A percentile compares a stretch with the other conserved stretches of the same genome.
Evolutionary conservation across 1,140 invertebrate species (phyloP).

Genomic region (Meloidogyne floridensis): DNA sequence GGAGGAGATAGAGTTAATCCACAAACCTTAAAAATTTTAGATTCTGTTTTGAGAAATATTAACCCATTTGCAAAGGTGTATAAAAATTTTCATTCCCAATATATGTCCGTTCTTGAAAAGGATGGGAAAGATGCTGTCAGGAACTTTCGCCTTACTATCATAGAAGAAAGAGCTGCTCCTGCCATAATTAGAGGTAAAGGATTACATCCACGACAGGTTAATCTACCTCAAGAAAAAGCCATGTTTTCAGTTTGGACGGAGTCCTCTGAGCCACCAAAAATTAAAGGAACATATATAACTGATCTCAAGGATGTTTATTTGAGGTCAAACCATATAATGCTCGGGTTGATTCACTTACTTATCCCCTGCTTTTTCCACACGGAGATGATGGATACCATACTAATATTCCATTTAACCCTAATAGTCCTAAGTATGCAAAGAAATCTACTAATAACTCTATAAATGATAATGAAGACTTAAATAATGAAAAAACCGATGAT

Average conservation of each 20-base stretch:
- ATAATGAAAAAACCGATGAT: not conserved
- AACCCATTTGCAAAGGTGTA: not conserved
- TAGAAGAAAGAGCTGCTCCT: not conserved
- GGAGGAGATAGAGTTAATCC: constrained; percentile 3
- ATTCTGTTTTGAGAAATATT: not conserved
- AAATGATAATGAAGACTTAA: not conserved
- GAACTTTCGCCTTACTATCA: not conserved
- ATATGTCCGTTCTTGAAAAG: not conserved
- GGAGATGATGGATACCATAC: constrained; percentile 2
- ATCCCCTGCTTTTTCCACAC: not conserved
- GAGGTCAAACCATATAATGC: too few species aligned
- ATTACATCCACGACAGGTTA: too few species aligned
- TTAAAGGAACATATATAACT: too few species aligned
- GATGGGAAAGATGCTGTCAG: not conserved
- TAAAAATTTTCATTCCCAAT: constrained; percentile 6
- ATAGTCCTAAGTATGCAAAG: too few species aligned
- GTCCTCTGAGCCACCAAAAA: too few species aligned
- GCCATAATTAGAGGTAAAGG: too few species aligned
- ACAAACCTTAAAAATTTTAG: not conserved
- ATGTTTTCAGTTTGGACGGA: too few species aligned
- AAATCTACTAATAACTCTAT: not conserved
- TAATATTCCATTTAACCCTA: not conserved
- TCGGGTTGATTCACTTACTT: not conserved
- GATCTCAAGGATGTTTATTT: too few species aligned
- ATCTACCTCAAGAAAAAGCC: too few species aligned